Evolutionary conservation across 2,113 vertebrate genomes (phyloP).

Genomic region (Amblyopsis rosae): DNA sequence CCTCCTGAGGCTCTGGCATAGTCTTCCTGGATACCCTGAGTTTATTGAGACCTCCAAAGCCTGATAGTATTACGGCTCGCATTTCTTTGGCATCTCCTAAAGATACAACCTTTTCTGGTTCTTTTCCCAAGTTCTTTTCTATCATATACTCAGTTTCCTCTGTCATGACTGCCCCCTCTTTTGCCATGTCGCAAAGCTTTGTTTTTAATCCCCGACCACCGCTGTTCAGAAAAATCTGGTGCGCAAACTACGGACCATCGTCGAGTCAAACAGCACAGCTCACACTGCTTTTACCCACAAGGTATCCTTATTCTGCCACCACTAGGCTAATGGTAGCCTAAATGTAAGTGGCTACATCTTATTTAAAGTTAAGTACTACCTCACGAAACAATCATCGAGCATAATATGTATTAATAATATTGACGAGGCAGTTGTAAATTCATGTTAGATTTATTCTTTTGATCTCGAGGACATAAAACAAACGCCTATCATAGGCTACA

Average conservation of each 20-base stretch:
- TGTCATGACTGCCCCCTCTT: slow-evolving; percentile 85
- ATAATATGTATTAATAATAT: too few species aligned
- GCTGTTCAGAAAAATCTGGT: slow-evolving; percentile 40
- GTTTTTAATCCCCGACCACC: background rate
- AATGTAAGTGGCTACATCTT: background rate
- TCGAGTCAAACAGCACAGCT: background rate
- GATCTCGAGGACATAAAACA: background rate
- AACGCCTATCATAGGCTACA: background rate
- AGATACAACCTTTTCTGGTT: slow-evolving; percentile 67
- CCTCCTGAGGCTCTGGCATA: slow-evolving; percentile 92
- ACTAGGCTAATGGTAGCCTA: background rate
- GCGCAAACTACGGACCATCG: slow-evolving; percentile 24
- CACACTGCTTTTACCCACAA: background rate
- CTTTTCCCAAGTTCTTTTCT: slow-evolving; percentile 78
- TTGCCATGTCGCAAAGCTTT: slow-evolving; percentile 79
- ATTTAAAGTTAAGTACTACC: background rate
- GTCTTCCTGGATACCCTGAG: slow-evolving; percentile 87
- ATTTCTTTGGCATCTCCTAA: slow-evolving; percentile 87
- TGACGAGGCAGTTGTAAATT: too few species aligned
- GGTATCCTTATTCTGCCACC: background rate
- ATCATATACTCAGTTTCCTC: slow-evolving; percentile 96
- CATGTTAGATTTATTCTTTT: background rate
- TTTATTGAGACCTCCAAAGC: slow-evolving; percentile 95
- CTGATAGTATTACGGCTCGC: slow-evolving; percentile 89
- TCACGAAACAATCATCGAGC: too few species aligned